phyloP scores from a whole-genome alignment of 2,888 invertebrate genomes.

The Diarsia dahlii region DNA sequence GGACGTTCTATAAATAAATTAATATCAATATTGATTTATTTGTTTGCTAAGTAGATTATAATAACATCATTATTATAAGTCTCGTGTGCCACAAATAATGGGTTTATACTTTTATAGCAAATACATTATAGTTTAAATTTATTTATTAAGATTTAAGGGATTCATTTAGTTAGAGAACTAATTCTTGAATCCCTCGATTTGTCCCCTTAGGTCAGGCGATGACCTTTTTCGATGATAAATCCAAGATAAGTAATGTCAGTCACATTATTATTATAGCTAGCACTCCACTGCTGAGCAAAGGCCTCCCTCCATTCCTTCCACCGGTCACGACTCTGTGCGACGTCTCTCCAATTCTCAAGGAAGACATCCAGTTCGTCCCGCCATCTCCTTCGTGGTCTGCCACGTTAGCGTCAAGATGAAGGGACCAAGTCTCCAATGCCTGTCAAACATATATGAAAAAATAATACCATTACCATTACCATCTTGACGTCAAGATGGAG shows the following conservation, averaged over 20 bases:
- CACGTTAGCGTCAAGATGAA: too few species aligned
- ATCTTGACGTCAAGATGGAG: too few species aligned
- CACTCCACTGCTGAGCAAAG: too few species aligned
- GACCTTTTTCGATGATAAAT: conserved; percentile 57
- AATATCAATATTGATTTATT: conserved; percentile 11
- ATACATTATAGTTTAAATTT: not conserved
- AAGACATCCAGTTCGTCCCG: too few species aligned
- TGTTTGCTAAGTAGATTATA: not conserved
- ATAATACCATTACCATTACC: too few species aligned
- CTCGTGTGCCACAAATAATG: conserved; percentile 6
- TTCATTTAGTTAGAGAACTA: conserved; percentile 18
- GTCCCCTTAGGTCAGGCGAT: conserved; percentile 53
- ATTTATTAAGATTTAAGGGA: conserved; percentile 11
- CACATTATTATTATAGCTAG: too few species aligned
- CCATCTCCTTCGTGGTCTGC: too few species aligned
- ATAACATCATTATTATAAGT: not conserved
- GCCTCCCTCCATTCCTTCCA: too few species aligned
- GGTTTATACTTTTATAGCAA: conserved; percentile 11
- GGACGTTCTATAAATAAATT: conserved; percentile 6
- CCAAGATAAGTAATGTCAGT: conserved; percentile 29
- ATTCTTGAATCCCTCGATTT: conserved; percentile 32
- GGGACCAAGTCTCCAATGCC: too few species aligned
- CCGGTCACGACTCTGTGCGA: too few species aligned
- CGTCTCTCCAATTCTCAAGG: too few species aligned
- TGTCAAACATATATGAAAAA: too few species aligned